Conservation (phyloP, 2,113 vertebrate genomes). For the Actenoides lindsayi region DNA sequence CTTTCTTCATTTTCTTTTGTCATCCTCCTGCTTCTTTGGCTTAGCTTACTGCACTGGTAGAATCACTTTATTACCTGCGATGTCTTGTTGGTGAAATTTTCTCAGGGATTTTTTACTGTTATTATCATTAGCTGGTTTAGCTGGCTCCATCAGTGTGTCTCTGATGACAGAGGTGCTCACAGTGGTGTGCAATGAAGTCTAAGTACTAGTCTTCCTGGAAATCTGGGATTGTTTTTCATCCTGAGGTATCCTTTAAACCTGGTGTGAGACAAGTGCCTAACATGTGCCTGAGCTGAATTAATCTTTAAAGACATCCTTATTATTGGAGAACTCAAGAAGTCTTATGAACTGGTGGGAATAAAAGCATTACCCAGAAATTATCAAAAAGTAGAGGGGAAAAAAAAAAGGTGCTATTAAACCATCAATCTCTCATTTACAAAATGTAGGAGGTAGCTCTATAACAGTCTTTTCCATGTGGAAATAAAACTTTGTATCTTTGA, state of each 20-base stretch:
- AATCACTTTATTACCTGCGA: conserved; percentile 74
- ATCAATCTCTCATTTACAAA: not conserved
- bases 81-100: conserved; percentile 48
- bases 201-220: conserved; percentile 70
- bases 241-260: not conserved
- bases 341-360: not conserved
- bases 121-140: conserved; percentile 52
- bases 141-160: conserved; percentile 46
- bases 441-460: not conserved
- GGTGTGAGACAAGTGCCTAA: not conserved
- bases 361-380: not conserved
- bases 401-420: not conserved
- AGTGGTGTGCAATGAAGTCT: conserved; percentile 69
- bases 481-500: not conserved
- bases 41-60: conserved; percentile 69
- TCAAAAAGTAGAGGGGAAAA: not conserved
- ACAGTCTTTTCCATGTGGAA: not conserved
- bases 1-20: conserved; percentile 82
- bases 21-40: conserved; percentile 69
- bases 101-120: not conserved
- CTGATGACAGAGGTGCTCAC: conserved; percentile 56
- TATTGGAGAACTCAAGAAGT: not conserved
- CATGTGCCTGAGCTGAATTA: not conserved
- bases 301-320: not conserved
- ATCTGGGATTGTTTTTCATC: conserved; percentile 74